Percentiles rank a stretch among this genome's conserved stretches.
Evolutionary conservation across 2,888 invertebrate species (phyloP).

Genomic region (Seira musarum): DNA sequence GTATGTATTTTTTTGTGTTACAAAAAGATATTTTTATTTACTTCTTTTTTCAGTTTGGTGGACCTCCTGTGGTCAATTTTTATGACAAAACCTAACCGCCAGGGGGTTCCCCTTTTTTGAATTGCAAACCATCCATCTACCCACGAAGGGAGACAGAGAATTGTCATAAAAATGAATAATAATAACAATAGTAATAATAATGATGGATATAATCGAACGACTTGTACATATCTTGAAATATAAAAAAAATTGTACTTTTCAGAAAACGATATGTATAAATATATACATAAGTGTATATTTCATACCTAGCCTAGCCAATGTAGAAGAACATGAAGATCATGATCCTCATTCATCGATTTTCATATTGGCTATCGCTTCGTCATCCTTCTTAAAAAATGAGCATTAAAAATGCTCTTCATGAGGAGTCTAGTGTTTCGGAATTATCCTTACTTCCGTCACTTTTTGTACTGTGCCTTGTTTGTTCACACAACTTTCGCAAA

Average conservation of each 20-base stretch:
- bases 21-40: conserved; percentile 19
- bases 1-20: conserved; percentile 11
- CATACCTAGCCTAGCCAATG: background rate
- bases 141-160: conserved; percentile 30
- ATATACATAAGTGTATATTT: background rate
- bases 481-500: no score
- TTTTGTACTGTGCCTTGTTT: no score
- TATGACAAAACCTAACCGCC: conserved; percentile 69
- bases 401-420: no score
- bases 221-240: background rate
- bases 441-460: background rate
- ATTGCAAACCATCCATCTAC: conserved; percentile 58
- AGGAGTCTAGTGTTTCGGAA: background rate
- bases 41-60: conserved; percentile 31
- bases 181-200: conserved; percentile 31
- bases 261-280: background rate
- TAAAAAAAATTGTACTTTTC: background rate
- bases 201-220: conserved; percentile 22
- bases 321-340: background rate
- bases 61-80: conserved; percentile 70
- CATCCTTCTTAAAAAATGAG: background rate
- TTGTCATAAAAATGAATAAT: conserved; percentile 26
- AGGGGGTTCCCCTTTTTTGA: conserved; percentile 67
- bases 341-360: background rate
- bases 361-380: conserved; percentile 5